Base-by-base conservation (phyloP, 2,113 vertebrate species). In the Anarhynchus alexandrinus region DNA sequence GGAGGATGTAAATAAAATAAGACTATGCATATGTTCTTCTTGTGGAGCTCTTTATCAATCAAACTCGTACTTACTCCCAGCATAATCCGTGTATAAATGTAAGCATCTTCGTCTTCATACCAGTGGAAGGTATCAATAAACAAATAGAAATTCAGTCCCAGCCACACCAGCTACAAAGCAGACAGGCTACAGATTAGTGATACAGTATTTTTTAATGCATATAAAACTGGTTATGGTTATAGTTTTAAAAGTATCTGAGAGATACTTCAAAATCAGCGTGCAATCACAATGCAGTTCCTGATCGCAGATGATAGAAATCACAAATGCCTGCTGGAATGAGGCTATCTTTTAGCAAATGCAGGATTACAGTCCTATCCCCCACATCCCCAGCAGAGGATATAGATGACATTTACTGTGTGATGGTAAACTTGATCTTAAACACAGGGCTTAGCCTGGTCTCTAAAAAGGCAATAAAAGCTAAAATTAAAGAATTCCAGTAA, bases 141-240 rank as follows among this genome's bases (percentile, higher is more conserved):
- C 65, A 99, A 96, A 97, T 97, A 98, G 26, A 98, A 58, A 84
- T 99, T 99, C 76, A 98, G 51, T 94, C 97, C 98, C 94, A 98
- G 81, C 98, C 98, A 98, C 6, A 83, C n/a, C 74, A 98, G 59
- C 98, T 99, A 65, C 71, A 94, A 94, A 29, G 73, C 47, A 96
- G 93, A 96, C 36, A 93, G n/a, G 66, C 29, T 70, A 70, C 21
- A 54, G 32, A 38, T 97, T 86, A 97, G 66, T 94, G 70, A 40
- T 11, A 55, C 27, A 34, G 42, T 25, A 40, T 81, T 87, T 94
- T 94, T 93, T 19, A 69, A 71, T 84, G 42, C 54, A 51, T 45
- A 49, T 55, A 74, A 69, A 90, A 78, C 49, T 82, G n/a, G 30
- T 52, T 87, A 30, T 34, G 14, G 36, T 67, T 95, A 85, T 82